Evolutionary conservation across 2,113 vertebrate species (phyloP).

Genomic region (Alexandromys fortis): DNA sequence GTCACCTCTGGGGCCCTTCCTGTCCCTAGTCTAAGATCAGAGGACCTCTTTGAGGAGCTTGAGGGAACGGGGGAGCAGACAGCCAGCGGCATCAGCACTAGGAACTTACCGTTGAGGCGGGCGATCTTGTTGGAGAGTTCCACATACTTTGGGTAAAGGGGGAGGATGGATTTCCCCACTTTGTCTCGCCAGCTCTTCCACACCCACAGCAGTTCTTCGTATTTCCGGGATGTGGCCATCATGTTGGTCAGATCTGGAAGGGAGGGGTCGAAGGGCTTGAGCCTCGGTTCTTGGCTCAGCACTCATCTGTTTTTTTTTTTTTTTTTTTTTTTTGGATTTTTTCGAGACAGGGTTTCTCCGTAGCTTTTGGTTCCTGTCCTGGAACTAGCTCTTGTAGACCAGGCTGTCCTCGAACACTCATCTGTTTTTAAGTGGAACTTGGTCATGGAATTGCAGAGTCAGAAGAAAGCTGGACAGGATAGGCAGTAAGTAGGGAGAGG

Average conservation of each 20-base stretch:
- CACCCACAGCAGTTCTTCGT: conserved; percentile 91
- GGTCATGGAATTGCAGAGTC: neutral
- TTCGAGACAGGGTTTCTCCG: too few relatives aligned
- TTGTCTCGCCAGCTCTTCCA: conserved; percentile 95
- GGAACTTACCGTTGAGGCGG: conserved; percentile 90
- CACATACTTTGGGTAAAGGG: conserved; percentile 91
- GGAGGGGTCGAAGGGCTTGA: neutral
- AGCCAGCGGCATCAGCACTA: fast-evolving
- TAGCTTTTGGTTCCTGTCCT: too few relatives aligned
- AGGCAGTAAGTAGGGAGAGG: neutral
- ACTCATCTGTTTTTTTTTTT: neutral
- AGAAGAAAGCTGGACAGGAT: neutral
- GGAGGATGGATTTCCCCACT: conserved; percentile 91
- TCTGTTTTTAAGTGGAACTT: neutral
- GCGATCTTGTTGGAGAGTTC: conserved; percentile 95
- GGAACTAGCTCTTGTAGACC: too few relatives aligned
- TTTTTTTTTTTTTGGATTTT: too few relatives aligned
- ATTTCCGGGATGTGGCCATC: conserved; percentile 93
- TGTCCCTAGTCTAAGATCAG: neutral
- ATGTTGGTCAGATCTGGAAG: conserved; percentile 91
- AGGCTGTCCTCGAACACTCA: neutral
- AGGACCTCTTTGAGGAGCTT: neutral
- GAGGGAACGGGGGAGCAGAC: neutral
- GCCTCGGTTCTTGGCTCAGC: neutral
- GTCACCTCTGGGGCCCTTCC: neutral